A percentile compares a stretch with the other conserved stretches of the same genome.
Evolutionary conservation across 2,797 vertebrate species (phyloP).

Genomic region (Phataginus tetradactyla): DNA sequence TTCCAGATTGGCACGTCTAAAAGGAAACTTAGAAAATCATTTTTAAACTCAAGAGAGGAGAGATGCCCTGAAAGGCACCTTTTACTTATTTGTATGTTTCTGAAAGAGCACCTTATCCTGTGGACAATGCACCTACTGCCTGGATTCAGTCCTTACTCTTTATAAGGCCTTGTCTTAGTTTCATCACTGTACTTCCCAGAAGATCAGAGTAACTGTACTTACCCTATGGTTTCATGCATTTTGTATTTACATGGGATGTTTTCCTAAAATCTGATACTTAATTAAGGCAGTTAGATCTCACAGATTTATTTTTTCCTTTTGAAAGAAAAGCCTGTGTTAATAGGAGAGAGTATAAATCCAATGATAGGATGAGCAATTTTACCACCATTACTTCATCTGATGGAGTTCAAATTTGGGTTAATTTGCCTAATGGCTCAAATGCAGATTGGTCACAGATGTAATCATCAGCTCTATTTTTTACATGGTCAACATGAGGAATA

Average conservation of each 20-base stretch:
- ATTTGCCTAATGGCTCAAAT: slow-evolving; percentile 38
- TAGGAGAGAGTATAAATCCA: slow-evolving; percentile 1
- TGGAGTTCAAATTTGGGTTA: slow-evolving; percentile 54
- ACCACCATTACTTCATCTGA: slow-evolving; percentile 7
- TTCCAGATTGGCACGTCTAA: slow-evolving; percentile 16
- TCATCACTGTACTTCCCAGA: background rate
- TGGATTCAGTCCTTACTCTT: background rate
- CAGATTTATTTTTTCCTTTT: background rate
- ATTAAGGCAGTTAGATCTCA: background rate
- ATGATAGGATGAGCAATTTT: slow-evolving; percentile 1
- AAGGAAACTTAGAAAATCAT: background rate
- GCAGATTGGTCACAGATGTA: background rate
- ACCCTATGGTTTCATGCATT: background rate
- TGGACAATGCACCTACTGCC: background rate
- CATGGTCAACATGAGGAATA: background rate
- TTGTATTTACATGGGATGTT: background rate
- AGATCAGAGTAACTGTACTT: background rate
- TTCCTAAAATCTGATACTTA: slow-evolving; percentile 5
- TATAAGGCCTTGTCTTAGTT: background rate
- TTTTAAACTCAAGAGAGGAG: slow-evolving; percentile 13
- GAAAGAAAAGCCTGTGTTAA: background rate
- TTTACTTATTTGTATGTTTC: background rate
- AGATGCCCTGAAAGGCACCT: background rate
- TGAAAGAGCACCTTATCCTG: background rate
- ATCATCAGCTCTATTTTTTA: background rate